These are phyloP conservation scores for Bombylius major DNA, from an alignment of 2,888 invertebrate genomes.

Conservation along the genomic window DNA sequence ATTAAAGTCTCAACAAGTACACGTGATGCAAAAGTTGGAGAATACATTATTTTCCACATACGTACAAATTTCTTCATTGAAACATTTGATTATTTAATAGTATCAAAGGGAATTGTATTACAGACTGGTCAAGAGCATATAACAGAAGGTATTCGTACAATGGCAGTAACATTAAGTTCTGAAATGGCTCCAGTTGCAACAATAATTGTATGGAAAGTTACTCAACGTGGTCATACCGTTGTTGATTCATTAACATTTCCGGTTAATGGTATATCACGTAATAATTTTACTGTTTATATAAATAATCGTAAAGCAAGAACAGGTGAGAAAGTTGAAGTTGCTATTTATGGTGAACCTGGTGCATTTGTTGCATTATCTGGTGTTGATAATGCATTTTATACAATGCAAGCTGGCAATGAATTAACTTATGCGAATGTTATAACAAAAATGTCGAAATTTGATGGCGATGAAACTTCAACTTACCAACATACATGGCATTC, in stretches of 20 bases:
- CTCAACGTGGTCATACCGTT: constrained; percentile 69
- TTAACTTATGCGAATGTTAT: constrained; percentile 76
- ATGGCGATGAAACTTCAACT: constrained; percentile 74
- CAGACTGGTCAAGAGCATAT: constrained; percentile 75
- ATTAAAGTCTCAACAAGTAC: constrained; percentile 80
- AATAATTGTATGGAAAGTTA: constrained; percentile 76
- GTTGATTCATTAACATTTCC: constrained; percentile 94
- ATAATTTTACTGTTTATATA: constrained; percentile 76
- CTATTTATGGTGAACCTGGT: constrained; percentile 87
- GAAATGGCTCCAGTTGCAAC: constrained; percentile 92
- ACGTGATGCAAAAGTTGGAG: constrained; percentile 71
- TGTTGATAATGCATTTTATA: constrained; percentile 77
- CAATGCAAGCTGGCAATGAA: constrained; percentile 88
- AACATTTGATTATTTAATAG: constrained; percentile 77
- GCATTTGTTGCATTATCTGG: constrained; percentile 87
- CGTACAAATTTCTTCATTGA: constrained; percentile 84
- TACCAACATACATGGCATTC: constrained; percentile 73
- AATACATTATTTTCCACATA: constrained; percentile 89
- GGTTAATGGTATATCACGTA: constrained; percentile 86
- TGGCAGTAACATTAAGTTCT: constrained; percentile 67
- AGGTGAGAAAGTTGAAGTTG: constrained; percentile 85
- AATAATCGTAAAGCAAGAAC: constrained; percentile 91
- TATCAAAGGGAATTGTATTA: constrained; percentile 85
- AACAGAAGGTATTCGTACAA: constrained; percentile 60
- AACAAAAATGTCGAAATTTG: constrained; percentile 77